phyloP scores from a whole-genome alignment of 1,140 invertebrate species.

The Planococcus citri region DNA sequence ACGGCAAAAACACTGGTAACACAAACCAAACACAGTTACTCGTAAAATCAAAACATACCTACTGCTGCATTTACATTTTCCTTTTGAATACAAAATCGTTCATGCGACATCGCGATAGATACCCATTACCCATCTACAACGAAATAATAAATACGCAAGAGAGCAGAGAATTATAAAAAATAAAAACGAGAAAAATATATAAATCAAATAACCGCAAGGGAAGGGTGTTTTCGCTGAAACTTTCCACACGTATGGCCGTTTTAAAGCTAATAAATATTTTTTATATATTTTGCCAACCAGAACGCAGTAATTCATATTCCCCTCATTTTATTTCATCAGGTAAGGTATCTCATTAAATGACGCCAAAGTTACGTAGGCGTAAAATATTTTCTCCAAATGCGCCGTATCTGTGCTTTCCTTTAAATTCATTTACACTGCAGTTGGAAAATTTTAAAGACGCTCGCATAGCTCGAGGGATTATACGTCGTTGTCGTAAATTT shows the following conservation, averaged over 20 bases:
- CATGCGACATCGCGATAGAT: no score
- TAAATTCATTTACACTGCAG: background rate
- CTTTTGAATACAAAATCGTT: no score
- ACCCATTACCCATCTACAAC: no score
- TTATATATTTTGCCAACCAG: background rate
- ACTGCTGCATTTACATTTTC: no score
- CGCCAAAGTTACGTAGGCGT: background rate
- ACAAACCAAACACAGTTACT: no score
- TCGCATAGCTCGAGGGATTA: background rate
- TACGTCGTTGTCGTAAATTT: background rate
- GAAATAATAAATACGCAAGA: no score
- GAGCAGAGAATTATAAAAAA: background rate
- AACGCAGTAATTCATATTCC: background rate
- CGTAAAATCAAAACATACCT: no score
- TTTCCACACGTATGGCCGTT: background rate
- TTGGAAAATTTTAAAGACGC: background rate
- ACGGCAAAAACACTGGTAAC: no score
- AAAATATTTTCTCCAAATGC: background rate
- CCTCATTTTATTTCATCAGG: background rate
- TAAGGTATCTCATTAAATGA: background rate
- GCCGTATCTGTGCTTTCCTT: background rate
- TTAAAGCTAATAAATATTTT: background rate
- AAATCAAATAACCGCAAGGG: background rate
- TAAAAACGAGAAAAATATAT: background rate
- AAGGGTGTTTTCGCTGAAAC: background rate